These are phyloP conservation scores for Drosophila ohnishii DNA, from an alignment of 1,140 invertebrate genomes.

Conservation along the genomic window DNA sequence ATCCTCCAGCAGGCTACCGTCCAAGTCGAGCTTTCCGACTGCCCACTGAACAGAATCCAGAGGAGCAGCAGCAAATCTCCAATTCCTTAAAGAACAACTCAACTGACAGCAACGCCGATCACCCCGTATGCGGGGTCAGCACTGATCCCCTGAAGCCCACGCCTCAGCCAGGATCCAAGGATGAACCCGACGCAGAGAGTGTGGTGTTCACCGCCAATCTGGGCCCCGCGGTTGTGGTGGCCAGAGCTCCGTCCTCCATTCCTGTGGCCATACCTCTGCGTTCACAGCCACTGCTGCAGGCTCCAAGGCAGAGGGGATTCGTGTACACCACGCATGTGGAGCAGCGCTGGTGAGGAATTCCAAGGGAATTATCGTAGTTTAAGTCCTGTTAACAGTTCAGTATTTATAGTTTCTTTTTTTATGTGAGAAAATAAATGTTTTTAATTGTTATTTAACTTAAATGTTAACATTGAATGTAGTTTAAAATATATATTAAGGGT, in stretches of 20 bases:
- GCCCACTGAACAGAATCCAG: constrained; percentile 53
- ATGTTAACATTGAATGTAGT: not conserved
- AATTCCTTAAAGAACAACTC: not conserved
- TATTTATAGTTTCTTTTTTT: constrained; percentile 40
- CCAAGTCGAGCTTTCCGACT: constrained; percentile 70
- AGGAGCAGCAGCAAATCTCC: constrained; percentile 27
- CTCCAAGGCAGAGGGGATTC: constrained; percentile 44
- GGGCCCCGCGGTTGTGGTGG: constrained; percentile 60
- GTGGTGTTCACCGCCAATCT: constrained; percentile 65
- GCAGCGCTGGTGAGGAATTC: constrained; percentile 58
- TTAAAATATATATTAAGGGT: not conserved
- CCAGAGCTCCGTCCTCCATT: constrained; percentile 47
- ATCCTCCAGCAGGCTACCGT: constrained; percentile 70
- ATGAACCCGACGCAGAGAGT: constrained; percentile 71
- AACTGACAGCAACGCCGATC: constrained; percentile 52
- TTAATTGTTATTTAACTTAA: constrained; percentile 23
- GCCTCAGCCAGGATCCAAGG: constrained; percentile 62
- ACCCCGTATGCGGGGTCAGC: constrained; percentile 75
- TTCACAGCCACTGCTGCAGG: constrained; percentile 50
- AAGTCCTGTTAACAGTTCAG: constrained; percentile 39
- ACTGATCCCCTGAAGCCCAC: constrained; percentile 74
- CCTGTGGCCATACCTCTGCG: constrained; percentile 67
- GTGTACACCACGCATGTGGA: constrained; percentile 63
- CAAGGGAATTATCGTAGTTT: not conserved
- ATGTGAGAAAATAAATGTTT: constrained; percentile 13